Evolutionary conservation across 2,888 invertebrate genomes (phyloP).

Genomic region (Bembecia ichneumoniformis): DNA sequence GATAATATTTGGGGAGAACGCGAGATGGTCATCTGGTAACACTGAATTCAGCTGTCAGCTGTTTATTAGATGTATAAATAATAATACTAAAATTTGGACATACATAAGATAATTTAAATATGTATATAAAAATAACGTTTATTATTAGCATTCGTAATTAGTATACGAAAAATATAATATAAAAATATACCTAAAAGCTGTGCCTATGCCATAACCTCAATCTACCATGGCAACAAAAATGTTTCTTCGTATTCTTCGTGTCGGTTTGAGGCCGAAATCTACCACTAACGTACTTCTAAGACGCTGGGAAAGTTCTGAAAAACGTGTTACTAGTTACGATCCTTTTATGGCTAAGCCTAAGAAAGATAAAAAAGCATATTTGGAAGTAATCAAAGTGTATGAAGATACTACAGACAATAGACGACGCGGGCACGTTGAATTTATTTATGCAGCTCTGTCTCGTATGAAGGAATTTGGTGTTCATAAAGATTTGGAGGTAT

Average conservation of each 20-base stretch:
- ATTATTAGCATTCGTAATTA: slow-evolving; percentile 1
- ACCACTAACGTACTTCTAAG: slow-evolving; percentile 29
- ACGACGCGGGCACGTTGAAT: slow-evolving; percentile 91
- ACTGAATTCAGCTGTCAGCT: too few species aligned
- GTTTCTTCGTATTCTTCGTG: slow-evolving; percentile 27
- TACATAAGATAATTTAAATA: too few species aligned
- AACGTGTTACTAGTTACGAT: slow-evolving; percentile 47
- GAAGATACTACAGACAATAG: slow-evolving; percentile 74
- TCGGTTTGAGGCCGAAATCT: slow-evolving; percentile 26
- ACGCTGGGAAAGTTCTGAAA: slow-evolving; percentile 51
- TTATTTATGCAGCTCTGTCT: slow-evolving; percentile 90
- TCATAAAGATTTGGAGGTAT: slow-evolving; percentile 86
- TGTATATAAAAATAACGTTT: too few species aligned
- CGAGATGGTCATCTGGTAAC: too few species aligned
- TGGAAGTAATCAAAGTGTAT: slow-evolving; percentile 83
- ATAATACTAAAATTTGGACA: too few species aligned
- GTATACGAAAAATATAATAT: slow-evolving; percentile 19
- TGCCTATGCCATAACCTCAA: neutral
- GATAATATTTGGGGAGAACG: too few species aligned
- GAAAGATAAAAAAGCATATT: slow-evolving; percentile 78
- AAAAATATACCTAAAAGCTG: too few species aligned
- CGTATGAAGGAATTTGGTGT: slow-evolving; percentile 93
- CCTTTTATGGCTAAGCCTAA: slow-evolving; percentile 61
- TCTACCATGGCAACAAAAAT: slow-evolving; percentile 47
- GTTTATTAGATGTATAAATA: too few species aligned